Evolutionary conservation across 2,113 vertebrate species (phyloP), one percentile per base, ranked within the genome.

Genomic region (Rhea americana): DNA sequence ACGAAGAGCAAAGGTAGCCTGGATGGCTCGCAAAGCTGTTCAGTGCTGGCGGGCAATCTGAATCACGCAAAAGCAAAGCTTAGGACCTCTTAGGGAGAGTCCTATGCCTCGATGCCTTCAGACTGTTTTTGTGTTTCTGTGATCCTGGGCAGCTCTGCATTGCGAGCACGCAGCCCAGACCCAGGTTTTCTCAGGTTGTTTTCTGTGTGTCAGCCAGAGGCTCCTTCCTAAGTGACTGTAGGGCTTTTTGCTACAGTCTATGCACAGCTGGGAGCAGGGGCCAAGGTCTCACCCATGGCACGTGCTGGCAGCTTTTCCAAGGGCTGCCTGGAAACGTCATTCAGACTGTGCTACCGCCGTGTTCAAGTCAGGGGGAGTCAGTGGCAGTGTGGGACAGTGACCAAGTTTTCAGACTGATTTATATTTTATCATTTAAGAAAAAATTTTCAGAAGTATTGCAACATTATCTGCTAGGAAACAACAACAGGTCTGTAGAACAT

Each of bases 21-120:
- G 71, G 85, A 93, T 70, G 80, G 82, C 71, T 94, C 92, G 87
- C 65, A 65, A 87, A 96, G 89, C 86, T 72, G 73, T 94, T 95
- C 73, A 88, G 90, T 78, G 89, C 90, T 67, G 58, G 91, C 89
- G 82, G 62, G 93, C 84, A 68, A 7, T 88, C 59, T 78, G 80
- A 93, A 95, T 90, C 85, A 82, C 30, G 51, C 51, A 74, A 50
- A 93, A 90, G 76, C 37, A 88, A 85, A 93, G 90, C 83, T 85
- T 21, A 58, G 14, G 82, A 67, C 63, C 86, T 93, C 73, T 81
- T 72, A 47, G 80, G 79, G 68, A 76, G 85, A 94, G 76, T 7
- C 37, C 47, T 55, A 55, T 0, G 4, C 83, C 65, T 85, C 61
- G 35, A 1, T 16, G 80, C 58, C 83, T 90, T 82, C 16, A 71